Evolutionary conservation across 2,113 vertebrate genomes (phyloP), one percentile per base, ranked within the genome.

Genomic region (Hypomesus transpacificus): DNA sequence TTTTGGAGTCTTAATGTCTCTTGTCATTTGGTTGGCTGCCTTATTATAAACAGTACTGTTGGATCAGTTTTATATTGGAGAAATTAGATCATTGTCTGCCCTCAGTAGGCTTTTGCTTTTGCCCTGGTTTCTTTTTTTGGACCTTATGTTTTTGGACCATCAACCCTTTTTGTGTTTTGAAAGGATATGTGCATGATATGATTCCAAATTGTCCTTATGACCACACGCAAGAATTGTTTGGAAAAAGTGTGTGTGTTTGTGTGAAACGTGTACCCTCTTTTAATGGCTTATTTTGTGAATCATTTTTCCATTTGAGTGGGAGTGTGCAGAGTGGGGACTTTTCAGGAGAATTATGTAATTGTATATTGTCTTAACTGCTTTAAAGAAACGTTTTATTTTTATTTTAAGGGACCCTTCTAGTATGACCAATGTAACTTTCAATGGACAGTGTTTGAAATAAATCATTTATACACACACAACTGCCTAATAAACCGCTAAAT

Each of bases 401-500:
- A 64, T 85, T 86, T 86, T 84, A 87, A 84, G 84, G 84, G 86
- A 89, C 83, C 86, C 84, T 74, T 56, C 68, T 66, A 81, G 82
- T 86, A 83, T 84, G 87, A 90, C 81, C 76, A 84, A 81, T 90
- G 87, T 88, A 90, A 79, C 87, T 86, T 79, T 87, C 77, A 89
- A 86, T 86, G 84, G 75, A 91, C 80, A 87, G 83, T 91, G 84
- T 90, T 89, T 82, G 68, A 88, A 84, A 86, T 89, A 88, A 84
- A 86, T 89, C 79, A 86, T 92, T 92, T 92, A 87, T 92, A 89
- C 84, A 90, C 84, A 90, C 89, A 91, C 82, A 89, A 87, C 85
- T 92, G 88, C 88, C 85, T 92, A 93, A 93, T 93, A 92, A 93
- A 93, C 82, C 86, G 87, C 88, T 90, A 84, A 88, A 91, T 85